These are phyloP conservation scores for Protonibea diacanthus DNA, from an alignment of 2,797 vertebrate species.

Conservation along the genomic window DNA sequence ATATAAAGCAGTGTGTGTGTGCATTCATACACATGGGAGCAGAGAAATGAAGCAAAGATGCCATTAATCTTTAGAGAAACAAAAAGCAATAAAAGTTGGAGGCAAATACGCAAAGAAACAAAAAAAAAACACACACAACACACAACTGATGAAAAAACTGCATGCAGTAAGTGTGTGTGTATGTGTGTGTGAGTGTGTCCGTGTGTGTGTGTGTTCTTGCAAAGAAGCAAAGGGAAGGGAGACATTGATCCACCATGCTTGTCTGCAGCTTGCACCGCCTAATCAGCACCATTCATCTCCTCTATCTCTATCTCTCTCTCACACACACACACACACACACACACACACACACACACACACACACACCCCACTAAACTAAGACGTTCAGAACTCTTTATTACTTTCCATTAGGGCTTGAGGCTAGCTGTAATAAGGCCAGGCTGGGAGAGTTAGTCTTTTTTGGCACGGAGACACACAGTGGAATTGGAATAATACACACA, in stretches of 20 bases:
- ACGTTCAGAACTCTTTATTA: conserved; percentile 69
- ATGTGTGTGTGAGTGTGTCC: conserved; percentile 9
- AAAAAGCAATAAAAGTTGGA: conserved; percentile 29
- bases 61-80: conserved; percentile 37
- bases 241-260: conserved; percentile 65
- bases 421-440: conserved; percentile 55
- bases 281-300: conserved; percentile 73
- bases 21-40: conserved; percentile 13
- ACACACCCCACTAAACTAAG: conserved; percentile 41
- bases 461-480: conserved; percentile 30
- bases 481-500: conserved; percentile 41
- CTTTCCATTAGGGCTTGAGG: conserved; percentile 63
- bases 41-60: conserved; percentile 1
- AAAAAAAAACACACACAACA: background rate
- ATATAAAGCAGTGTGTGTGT: background rate
- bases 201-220: conserved; percentile 27
- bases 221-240: conserved; percentile 36
- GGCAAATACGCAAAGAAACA: background rate
- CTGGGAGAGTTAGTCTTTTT: conserved; percentile 57
- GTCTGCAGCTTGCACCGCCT: conserved; percentile 63
- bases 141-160: conserved; percentile 1
- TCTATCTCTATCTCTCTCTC: conserved; percentile 6
- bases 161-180: background rate
- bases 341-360: conserved; percentile 13
- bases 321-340: conserved; percentile 28